Evolutionary conservation across 2,888 invertebrate species (phyloP), one percentile per base, ranked within the genome.

Genomic region (Hedychridium roseum): DNA sequence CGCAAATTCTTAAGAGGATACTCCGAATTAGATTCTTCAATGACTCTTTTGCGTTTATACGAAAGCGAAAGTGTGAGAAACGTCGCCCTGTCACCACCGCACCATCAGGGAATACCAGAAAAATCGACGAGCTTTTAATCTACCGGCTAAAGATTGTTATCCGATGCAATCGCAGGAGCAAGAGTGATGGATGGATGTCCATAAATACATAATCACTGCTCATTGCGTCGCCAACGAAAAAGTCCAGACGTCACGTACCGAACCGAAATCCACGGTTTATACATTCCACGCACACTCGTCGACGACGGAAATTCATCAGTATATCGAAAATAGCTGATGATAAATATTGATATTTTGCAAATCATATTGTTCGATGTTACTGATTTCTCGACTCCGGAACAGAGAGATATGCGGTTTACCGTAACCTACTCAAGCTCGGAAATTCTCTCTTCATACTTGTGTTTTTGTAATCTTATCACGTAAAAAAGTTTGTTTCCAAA

Each of bases 41-140:
- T 46, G 43, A 43, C 34, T 41, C 12, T 37, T 36, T 18, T 39
- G 34, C 42, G 40, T 30, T 27, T 12, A n/a, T n/a, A 12, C 39
- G 37, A 42, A 38, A 43, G 37, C 28, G 15, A 17, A 18, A 27
- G 12, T 6, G n/a, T 5, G 7, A 15, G 36, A 41, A 48, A 45
- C 36, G 39, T 44, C 45, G 34, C 15, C 48, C 36, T 27, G 31
- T 28, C 28, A 43, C n/a, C n/a, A n/a, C n/a, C 34, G 43, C 49
- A 12, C 40, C 32, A 32, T 27, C 49, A 48, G 39, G 49, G 43
- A 57, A 57, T 47, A 50, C 23, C 60, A n/a, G 64, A 61, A 64
- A 64, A 62, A 60, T 62, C 64, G 62, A 62, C 63, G 59, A 43
- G 53, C 62, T 60, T 61, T 61, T 63, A 61, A 61, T 61, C 61